Conservation (phyloP, 2,797 vertebrate species). For the Rhodeus uyekii region DNA sequence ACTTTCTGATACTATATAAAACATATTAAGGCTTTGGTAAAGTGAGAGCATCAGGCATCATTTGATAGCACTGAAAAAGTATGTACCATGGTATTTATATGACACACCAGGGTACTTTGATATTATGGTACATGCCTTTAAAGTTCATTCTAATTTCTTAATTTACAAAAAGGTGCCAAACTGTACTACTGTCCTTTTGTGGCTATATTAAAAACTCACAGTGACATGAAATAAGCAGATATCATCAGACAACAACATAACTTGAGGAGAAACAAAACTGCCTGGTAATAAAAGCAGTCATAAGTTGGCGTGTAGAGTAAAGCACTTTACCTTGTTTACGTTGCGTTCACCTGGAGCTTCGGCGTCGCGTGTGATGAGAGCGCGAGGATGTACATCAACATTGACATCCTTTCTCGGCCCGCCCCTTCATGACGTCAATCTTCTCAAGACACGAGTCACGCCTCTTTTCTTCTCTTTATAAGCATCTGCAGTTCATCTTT, state of each 20-base stretch:
- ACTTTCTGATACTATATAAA: background rate
- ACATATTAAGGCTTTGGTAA: background rate
- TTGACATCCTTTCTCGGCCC: background rate
- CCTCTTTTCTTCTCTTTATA: background rate
- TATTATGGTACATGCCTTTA: background rate
- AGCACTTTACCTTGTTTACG: background rate
- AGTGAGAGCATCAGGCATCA: background rate
- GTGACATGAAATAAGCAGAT: background rate
- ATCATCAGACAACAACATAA: background rate
- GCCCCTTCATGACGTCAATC: background rate
- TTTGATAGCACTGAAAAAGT: background rate
- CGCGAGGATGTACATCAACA: slow-evolving; percentile 9
- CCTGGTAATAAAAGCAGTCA: background rate
- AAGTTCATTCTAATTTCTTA: background rate
- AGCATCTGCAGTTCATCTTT: background rate
- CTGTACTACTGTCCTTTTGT: background rate
- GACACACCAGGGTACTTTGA: too few relatives aligned
- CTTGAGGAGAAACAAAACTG: background rate
- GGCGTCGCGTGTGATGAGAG: background rate
- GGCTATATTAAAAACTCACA: background rate
- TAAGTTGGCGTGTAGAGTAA: background rate
- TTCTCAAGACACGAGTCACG: background rate
- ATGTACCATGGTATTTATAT: background rate
- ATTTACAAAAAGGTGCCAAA: background rate
- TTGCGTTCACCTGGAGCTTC: slow-evolving; percentile 11